phyloP scores from a whole-genome alignment of 2,888 invertebrate genomes.

The Mantis religiosa region DNA sequence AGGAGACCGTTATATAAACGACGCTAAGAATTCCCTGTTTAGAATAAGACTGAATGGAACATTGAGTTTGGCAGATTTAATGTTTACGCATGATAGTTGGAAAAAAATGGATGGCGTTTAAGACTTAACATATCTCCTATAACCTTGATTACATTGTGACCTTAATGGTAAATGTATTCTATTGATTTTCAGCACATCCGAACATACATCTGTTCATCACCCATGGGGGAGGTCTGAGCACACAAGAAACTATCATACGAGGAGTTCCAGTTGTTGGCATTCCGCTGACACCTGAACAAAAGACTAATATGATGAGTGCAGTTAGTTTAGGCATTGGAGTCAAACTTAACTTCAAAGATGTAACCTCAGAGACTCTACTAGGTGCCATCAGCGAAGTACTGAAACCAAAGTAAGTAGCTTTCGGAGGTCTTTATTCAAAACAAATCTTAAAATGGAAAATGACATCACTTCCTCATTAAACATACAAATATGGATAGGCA shows the following conservation, averaged over 20 bases:
- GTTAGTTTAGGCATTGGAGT: constrained; percentile 50
- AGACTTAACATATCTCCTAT: too few relatives aligned
- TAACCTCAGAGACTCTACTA: constrained; percentile 43
- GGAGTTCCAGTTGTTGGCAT: constrained; percentile 51
- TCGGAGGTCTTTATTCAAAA: neutral
- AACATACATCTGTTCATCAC: constrained; percentile 55
- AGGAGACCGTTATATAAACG: too few relatives aligned
- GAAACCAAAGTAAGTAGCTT: constrained; percentile 43
- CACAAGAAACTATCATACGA: constrained; percentile 51
- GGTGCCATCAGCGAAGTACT: constrained; percentile 46
- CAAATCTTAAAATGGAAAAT: neutral
- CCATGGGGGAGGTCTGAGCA: constrained; percentile 55
- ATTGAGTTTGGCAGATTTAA: too few relatives aligned
- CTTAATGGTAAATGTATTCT: too few relatives aligned
- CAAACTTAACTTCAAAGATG: constrained; percentile 42
- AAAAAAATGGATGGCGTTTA: too few relatives aligned
- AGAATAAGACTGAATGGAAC: too few relatives aligned
- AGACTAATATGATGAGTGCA: constrained; percentile 53
- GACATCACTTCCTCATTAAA: too few relatives aligned
- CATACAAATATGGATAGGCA: too few relatives aligned
- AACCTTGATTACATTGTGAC: too few relatives aligned
- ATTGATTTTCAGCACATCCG: constrained; percentile 45
- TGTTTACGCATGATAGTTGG: too few relatives aligned
- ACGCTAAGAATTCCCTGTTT: too few relatives aligned
- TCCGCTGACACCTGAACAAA: constrained; percentile 51